These are phyloP conservation scores for Callyntrura guangdongensis DNA, from an alignment of 2,888 invertebrate genomes.

Conservation along the genomic window DNA sequence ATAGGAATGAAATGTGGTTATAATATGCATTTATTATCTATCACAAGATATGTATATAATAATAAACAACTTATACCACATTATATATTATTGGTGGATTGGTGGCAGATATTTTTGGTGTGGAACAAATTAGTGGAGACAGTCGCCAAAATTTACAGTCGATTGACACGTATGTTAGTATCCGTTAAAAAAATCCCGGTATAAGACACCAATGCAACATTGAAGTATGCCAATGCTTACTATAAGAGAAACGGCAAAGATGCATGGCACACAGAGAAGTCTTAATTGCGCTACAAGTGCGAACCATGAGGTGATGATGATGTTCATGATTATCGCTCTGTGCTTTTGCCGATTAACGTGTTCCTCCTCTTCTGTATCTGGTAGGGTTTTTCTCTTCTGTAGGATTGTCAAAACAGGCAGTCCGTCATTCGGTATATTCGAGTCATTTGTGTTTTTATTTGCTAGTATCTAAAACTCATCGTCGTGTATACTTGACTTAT, in stretches of 20 bases:
- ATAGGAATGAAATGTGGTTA: conserved; percentile 52
- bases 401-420: neutral
- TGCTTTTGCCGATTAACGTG: conserved; percentile 54
- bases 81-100: conserved; percentile 78
- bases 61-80: neutral
- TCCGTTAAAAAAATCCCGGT: conserved; percentile 35
- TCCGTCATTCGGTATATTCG: conserved; percentile 61
- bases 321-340: conserved; percentile 46
- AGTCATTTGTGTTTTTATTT: conserved; percentile 61
- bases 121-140: conserved; percentile 85
- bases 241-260: neutral
- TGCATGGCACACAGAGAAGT: neutral
- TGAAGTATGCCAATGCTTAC: conserved; percentile 4
- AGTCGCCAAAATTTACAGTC: conserved; percentile 85
- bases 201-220: conserved; percentile 19
- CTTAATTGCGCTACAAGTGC: neutral
- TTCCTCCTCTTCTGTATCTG: neutral
- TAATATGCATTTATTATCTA: conserved; percentile 21
- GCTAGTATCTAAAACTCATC: neutral
- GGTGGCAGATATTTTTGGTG: conserved; percentile 85
- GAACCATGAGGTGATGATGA: conserved; percentile 44
- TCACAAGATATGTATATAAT: neutral
- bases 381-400: neutral
- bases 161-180: conserved; percentile 85
- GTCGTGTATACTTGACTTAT: neutral